Evolutionary conservation across 1,140 invertebrate species (phyloP).

Genomic region (Drosophila grimshawi): DNA sequence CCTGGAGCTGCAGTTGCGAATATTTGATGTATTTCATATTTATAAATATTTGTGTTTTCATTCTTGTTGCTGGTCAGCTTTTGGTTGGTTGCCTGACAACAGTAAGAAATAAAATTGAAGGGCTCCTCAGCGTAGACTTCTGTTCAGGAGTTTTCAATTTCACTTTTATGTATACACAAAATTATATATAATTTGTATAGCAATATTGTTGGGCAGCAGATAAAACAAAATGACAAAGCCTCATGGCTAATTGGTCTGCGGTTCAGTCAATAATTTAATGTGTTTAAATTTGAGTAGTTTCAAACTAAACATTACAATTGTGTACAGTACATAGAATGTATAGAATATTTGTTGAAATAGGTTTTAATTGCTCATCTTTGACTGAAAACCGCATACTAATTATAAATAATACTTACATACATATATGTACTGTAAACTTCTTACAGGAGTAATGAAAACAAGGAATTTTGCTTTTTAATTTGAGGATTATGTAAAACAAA

Average conservation of each 20-base stretch:
- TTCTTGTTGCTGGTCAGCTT: constrained; percentile 20
- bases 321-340: not conserved
- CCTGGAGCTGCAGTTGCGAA: not conserved
- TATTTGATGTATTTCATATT: constrained; percentile 36
- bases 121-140: not conserved
- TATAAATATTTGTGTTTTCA: constrained; percentile 24
- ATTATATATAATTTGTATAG: constrained; percentile 22
- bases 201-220: constrained; percentile 5
- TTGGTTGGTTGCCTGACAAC: constrained; percentile 25
- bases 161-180: constrained; percentile 2
- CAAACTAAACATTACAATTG: not conserved
- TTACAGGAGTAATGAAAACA: too few relatives aligned
- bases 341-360: too few relatives aligned
- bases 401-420: too few relatives aligned
- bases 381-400: too few relatives aligned
- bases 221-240: not conserved
- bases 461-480: too few relatives aligned
- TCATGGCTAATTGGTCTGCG: constrained; percentile 30
- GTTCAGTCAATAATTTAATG: constrained; percentile 34
- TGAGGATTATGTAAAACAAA: too few relatives aligned
- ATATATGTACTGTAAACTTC: too few relatives aligned
- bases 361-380: too few relatives aligned
- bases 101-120: constrained; percentile 6
- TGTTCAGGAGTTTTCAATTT: constrained; percentile 34
- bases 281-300: constrained; percentile 16